Evolutionary conservation across 2,797 vertebrate species (phyloP).

Genomic region (Enteromius thamalakanensis): DNA sequence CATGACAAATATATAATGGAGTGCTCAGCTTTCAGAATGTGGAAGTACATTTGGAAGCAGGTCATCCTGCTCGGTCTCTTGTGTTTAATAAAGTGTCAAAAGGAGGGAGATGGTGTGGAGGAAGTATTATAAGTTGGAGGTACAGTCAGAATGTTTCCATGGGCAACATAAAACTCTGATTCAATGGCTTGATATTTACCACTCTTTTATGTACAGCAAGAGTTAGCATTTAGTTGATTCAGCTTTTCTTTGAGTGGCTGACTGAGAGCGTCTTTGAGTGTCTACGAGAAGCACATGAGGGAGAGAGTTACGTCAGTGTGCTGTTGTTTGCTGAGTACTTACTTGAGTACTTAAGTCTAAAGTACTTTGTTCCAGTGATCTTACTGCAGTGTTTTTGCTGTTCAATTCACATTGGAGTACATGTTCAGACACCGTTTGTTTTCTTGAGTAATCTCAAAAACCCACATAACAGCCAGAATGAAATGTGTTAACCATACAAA

Average conservation of each 20-base stretch:
- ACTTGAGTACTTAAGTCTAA: conserved; percentile 29
- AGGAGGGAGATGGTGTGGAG: background rate
- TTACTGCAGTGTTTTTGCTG: conserved; percentile 7
- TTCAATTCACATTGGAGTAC: background rate
- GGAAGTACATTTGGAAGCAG: background rate
- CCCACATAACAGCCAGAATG: background rate
- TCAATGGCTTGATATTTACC: conserved; percentile 20
- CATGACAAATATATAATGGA: background rate
- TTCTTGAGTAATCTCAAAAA: background rate
- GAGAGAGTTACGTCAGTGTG: background rate
- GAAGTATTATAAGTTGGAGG: background rate
- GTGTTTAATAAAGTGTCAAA: background rate
- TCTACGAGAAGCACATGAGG: background rate
- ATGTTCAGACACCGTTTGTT: background rate
- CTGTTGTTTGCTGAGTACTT: conserved; percentile 18
- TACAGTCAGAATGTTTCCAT: background rate
- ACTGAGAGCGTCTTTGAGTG: conserved; percentile 4
- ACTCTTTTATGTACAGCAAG: conserved; percentile 9
- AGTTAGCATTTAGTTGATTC: conserved; percentile 13
- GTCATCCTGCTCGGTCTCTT: background rate
- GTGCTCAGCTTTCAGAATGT: background rate
- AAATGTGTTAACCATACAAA: background rate
- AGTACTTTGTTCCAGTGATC: conserved; percentile 16
- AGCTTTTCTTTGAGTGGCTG: conserved; percentile 15
- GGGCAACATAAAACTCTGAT: conserved; percentile 9